phyloP scores from a whole-genome alignment of 2,888 invertebrate species.

The Stegana nigrithorax region DNA sequence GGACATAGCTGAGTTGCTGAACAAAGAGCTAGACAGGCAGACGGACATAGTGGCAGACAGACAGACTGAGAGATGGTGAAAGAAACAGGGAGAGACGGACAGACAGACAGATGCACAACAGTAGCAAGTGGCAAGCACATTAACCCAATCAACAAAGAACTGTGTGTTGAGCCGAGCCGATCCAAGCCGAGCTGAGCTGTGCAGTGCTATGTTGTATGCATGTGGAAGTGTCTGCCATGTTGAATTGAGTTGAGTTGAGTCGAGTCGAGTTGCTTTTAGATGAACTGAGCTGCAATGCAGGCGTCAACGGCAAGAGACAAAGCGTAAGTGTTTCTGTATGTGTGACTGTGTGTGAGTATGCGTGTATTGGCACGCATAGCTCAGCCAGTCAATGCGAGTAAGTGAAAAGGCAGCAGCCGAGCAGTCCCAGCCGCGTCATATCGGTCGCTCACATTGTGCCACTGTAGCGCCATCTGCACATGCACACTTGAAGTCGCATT shows the following conservation, averaged over 20 bases:
- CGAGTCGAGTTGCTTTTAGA: too few species aligned
- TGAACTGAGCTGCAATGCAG: too few species aligned
- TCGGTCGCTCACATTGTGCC: background rate
- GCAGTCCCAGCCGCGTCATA: constrained; percentile 20
- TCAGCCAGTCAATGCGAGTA: too few species aligned
- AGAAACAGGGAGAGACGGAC: background rate
- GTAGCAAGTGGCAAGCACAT: background rate
- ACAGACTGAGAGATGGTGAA: background rate
- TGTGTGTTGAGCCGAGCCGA: constrained; percentile 48
- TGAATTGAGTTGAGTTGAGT: too few species aligned
- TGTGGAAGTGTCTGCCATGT: too few species aligned
- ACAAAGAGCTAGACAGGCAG: background rate
- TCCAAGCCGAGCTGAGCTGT: constrained; percentile 52
- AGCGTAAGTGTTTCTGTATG: too few species aligned
- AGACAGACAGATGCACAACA: constrained; percentile 8
- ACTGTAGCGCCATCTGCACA: constrained; percentile 1
- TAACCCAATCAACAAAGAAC: constrained; percentile 31
- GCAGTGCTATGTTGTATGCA: constrained; percentile 39
- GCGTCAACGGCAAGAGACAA: too few species aligned
- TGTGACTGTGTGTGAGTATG: too few species aligned
- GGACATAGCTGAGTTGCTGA: background rate
- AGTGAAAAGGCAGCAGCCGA: too few species aligned
- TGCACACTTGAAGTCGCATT: constrained; percentile 34
- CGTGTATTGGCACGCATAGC: too few species aligned
- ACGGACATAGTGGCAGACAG: background rate